Base-by-base conservation (phyloP, 1,140 invertebrate species). In the Drosophila pseudoobscura region DNA sequence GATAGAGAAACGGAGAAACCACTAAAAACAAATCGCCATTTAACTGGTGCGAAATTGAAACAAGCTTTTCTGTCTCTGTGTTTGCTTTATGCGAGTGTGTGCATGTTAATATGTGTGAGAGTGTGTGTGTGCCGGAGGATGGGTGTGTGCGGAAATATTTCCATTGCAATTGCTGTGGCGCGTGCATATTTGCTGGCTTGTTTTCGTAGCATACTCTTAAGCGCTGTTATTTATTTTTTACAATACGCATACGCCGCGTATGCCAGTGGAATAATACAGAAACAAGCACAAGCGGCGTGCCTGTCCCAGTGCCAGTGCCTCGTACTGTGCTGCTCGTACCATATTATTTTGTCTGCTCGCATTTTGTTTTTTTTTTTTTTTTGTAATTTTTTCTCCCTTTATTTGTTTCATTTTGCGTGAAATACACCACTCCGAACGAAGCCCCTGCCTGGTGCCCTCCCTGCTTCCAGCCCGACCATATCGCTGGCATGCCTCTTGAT, bases 391-490 rank as follows among this genome's bases (percentile, higher is more conserved):
- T 39, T 61, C 59, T 39, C 22, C 49, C 68, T 73, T 58, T 64
- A 73, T 60, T 75, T 78, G 59, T 85, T 85, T 85, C 70, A 66
- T 84, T 79, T 85, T 62, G 60, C 80, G 72, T 73, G 49, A 84
- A 85, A 85, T 85, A 77, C 80, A 73, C 45, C 49, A 31, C 68
- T 53, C 57, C 62, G 51, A 39, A 39, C 35, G 35, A 13, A 39
- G 59, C 35, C 41, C 31, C 17, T 35, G 35, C 39, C 43, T 20
- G 26, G 43, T 52, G 7, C 46, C 17, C 17, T 0, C 17, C 17
- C 17, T 31, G 24, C 17, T 31, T 24, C 24, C 26, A n/a, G 15
- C 9, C 26, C n/a, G 15, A 24, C 8, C 39, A 13, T 20, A 43
- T 26, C 41, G 51, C 13, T 58, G 53, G 50, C 61, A 31, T 61